Base-by-base conservation (phyloP, 92 coral and sea anemone genomes). In the Porites divaricata region DNA sequence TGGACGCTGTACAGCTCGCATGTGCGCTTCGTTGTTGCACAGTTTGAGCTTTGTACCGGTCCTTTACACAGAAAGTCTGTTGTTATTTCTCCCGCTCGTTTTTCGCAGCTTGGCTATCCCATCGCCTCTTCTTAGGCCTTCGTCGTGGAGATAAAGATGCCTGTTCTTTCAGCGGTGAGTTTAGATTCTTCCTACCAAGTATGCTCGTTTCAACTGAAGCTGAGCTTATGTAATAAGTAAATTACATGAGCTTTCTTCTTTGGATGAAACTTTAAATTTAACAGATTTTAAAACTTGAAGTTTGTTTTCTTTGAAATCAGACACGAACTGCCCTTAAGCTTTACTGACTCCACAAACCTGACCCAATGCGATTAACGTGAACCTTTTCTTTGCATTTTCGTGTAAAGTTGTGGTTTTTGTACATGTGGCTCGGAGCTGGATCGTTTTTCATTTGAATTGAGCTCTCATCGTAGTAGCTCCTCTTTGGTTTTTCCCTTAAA, bases 111-210 rank as follows among this genome's bases (percentile, higher is more conserved):
- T 19, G 25, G 62, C 54, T 48, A 14, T 9, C 21, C 56, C 23
- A 7, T 64, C 7, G 41, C 78, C 7, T 13, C 8, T 54, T 17
- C 6, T 53, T 28, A 2, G 78, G 6, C 64, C 78, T 21, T 24
- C 49, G 70, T 25, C 10, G 19, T 74, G 45, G 63, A 13, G 50
- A 54, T 14, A 8, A 53, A 19, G 64, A 74, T 53, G 64, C 78
- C 78, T 54, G 78, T 74, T 25, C 62, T 74, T 22, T 54, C 65
- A 16, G 64, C 11, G 78, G 78, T 74, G 24, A 74, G 78, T 74
- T 53, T 14, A 22, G 15, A 7, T 74, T 74, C 20, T 8, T 9
- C 15, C 41, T 35, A 6, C 45, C 45, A 35, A 72, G 28, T 20
- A 28, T 10, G 17, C 78, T 59, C 23, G 54, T 24, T 20, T 61